A percentile compares a stretch with the other conserved stretches of the same genome.
These are phyloP conservation scores for Notothenia coriiceps DNA, from an alignment of 2,113 vertebrate genomes.

Conservation along the genomic window DNA sequence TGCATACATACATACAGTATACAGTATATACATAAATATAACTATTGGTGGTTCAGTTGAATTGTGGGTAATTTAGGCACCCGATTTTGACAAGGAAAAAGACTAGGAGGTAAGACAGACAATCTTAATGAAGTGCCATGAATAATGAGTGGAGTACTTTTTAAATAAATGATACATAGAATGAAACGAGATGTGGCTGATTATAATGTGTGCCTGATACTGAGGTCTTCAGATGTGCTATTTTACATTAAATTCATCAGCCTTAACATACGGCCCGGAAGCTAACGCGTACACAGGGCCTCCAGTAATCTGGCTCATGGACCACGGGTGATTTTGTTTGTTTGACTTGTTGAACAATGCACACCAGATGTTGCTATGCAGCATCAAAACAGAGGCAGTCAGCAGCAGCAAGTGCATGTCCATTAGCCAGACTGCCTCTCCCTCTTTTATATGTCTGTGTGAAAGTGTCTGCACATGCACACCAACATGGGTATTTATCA, in stretches of 20 bases:
- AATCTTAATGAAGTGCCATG: neutral
- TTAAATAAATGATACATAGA: neutral
- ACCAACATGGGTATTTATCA: conserved; percentile 53
- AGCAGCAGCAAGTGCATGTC: conserved; percentile 48
- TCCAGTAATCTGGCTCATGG: conserved; percentile 26
- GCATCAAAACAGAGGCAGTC: conserved; percentile 43
- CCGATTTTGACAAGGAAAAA: too few relatives aligned
- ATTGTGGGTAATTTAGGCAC: conserved; percentile 4
- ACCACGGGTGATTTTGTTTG: conserved; percentile 28
- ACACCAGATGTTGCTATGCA: conserved; percentile 59
- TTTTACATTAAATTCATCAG: conserved; percentile 6
- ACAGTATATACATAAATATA: neutral
- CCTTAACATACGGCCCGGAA: neutral
- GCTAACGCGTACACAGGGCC: neutral
- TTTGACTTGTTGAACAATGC: conserved; percentile 60
- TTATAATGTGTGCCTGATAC: neutral
- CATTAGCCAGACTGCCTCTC: conserved; percentile 60
- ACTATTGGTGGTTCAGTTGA: neutral
- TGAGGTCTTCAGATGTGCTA: neutral
- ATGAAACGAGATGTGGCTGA: conserved; percentile 2
- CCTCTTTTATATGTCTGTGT: conserved; percentile 35
- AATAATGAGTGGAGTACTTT: neutral
- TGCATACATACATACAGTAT: too few relatives aligned
- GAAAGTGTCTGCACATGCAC: conserved; percentile 16
- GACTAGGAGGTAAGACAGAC: neutral